These are phyloP conservation scores for Andrena bicolor DNA, from an alignment of 2,888 invertebrate genomes.

Conservation along the genomic window DNA sequence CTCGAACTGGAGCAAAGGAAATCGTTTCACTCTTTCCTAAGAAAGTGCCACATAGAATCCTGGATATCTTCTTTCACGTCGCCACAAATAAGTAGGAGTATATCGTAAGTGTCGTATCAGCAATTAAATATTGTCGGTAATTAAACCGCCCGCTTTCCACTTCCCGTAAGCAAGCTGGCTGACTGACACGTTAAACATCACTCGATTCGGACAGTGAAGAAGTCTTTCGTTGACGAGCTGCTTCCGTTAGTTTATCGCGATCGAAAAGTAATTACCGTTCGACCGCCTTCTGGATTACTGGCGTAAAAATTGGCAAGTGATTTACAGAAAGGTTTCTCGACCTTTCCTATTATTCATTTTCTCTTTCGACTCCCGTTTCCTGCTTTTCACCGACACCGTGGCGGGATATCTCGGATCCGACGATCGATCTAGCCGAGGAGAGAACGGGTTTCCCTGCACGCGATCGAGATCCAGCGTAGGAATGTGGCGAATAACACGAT, in stretches of 20 bases:
- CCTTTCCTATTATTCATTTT: slow-evolving; percentile 64
- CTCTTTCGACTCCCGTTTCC: slow-evolving; percentile 63
- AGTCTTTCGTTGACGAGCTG: neutral
- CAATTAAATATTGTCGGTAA: slow-evolving; percentile 3
- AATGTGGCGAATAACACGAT: slow-evolving; percentile 40
- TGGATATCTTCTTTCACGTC: neutral
- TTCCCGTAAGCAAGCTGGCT: neutral
- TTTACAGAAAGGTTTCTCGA: slow-evolving; percentile 56
- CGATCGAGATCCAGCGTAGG: slow-evolving; percentile 57
- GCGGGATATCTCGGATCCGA: slow-evolving; percentile 48
- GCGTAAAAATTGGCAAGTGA: slow-evolving; percentile 48
- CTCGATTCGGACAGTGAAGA: neutral
- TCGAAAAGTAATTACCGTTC: slow-evolving; percentile 8
- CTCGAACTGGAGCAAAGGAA: slow-evolving; percentile 36
- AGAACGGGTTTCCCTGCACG: slow-evolving; percentile 74
- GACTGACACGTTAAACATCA: neutral
- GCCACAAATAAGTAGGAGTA: neutral
- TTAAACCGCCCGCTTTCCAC: slow-evolving; percentile 14
- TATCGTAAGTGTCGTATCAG: slow-evolving; percentile 2
- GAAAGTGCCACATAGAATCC: slow-evolving; percentile 2
- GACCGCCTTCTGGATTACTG: slow-evolving; percentile 4
- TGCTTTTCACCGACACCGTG: slow-evolving; percentile 58
- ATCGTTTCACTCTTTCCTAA: slow-evolving; percentile 30
- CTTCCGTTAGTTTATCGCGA: slow-evolving; percentile 11
- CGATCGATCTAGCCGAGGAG: slow-evolving; percentile 73